Percentiles rank a stretch among this genome's conserved stretches.
phyloP scores from a whole-genome alignment of 1,140 invertebrate species.

The Drosophila nebulosa region DNA sequence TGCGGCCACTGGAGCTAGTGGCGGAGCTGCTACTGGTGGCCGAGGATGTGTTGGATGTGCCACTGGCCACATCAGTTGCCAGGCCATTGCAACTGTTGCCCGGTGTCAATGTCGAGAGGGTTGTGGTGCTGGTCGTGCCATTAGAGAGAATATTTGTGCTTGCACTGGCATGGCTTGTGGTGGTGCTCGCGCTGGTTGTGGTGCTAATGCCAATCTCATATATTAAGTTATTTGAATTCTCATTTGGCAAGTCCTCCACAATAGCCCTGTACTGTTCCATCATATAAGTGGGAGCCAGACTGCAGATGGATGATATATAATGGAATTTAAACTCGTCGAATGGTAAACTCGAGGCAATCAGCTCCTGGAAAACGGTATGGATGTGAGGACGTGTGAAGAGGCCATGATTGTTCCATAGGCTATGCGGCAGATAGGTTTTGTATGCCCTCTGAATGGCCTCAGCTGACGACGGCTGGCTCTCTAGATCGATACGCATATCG shows the following conservation, averaged over 20 bases:
- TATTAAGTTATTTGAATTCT: slow-evolving; percentile 16
- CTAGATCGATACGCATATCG: slow-evolving; percentile 90
- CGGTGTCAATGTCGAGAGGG: slow-evolving; percentile 20
- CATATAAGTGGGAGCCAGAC: slow-evolving; percentile 90
- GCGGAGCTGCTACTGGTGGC: neutral
- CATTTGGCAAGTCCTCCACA: slow-evolving; percentile 76
- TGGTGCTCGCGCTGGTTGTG: neutral
- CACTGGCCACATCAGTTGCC: slow-evolving; percentile 12
- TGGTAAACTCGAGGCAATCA: slow-evolving; percentile 84
- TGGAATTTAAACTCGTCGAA: slow-evolving; percentile 87
- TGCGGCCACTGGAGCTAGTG: neutral
- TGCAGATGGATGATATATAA: slow-evolving; percentile 89
- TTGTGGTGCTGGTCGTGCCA: slow-evolving; percentile 11
- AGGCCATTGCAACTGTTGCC: neutral
- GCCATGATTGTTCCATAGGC: slow-evolving; percentile 87
- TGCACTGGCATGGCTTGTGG: neutral
- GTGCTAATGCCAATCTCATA: slow-evolving; percentile 14
- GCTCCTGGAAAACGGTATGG: slow-evolving; percentile 84
- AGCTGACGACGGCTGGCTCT: slow-evolving; percentile 86
- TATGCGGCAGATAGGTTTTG: slow-evolving; percentile 90
- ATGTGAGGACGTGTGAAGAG: slow-evolving; percentile 89
- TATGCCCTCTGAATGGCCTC: slow-evolving; percentile 88
- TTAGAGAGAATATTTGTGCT: neutral
- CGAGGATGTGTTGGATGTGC: neutral
- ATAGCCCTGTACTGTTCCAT: slow-evolving; percentile 88